Base-by-base conservation (phyloP, 2,797 vertebrate genomes). In the Sparus aurata region DNA sequence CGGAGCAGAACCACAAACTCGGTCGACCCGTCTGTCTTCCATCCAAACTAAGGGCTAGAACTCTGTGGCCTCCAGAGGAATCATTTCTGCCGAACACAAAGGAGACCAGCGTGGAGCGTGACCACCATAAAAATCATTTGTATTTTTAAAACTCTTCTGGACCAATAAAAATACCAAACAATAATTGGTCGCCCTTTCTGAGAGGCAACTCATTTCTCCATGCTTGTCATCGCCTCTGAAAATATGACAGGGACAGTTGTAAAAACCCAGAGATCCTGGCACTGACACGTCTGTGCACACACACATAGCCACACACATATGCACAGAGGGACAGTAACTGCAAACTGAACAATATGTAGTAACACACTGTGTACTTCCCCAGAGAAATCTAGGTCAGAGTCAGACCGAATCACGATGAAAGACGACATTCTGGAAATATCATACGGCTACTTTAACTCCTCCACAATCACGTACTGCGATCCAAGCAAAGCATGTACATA, bases 131-230 rank as follows among this genome's bases (percentile, higher is more conserved):
- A 89, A 91, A 91, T 92, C 78, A 79, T 88, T 93, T 85, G 81
- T 92, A 88, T 90, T 92, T 92, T 89, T 88, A 82, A 85, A 93
- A 86, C 83, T 79, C 59, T 89, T 89, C 77, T 89, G 87, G 86
- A 93, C 90, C 90, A 91, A 92, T 94, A 91, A 92, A 94, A 94
- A 93, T 79, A 91, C 83, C 89, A 87, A 91, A 92, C 87, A 91
- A 91, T 88, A 85, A 91, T 84, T 85, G 85, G 78, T 72, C 50
- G 62, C 68, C 53, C 60, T 88, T 77, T 80, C 13, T 79, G 65
- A 88, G 79, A 85, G 64, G 80, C 85, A 79, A 81, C 75, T 84
- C 69, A 70, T 87, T 88, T 79, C 80, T 88, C 79, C 72, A 58
- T 5, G 38, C 88, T 91, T 94, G 91, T 95, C 92, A 92, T 91